Base-by-base conservation (phyloP, 1,140 invertebrate genomes). In the Lordiphosa collinella region DNA sequence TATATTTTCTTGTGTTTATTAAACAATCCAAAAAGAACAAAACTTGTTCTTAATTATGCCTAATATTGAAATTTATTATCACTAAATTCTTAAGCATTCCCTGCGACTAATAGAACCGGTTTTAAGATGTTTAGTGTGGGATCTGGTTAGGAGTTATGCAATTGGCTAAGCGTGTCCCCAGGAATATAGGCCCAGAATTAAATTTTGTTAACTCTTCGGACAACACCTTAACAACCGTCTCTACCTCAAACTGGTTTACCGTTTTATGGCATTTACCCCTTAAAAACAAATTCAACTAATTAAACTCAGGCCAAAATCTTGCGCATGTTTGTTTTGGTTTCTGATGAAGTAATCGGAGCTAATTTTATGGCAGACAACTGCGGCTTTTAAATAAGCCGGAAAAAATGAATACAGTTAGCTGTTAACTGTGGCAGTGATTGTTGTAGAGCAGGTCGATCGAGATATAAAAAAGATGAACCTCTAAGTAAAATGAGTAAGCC, bases 291-390 rank as follows among this genome's bases (percentile, higher is more conserved):
- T 71, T 46, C 46, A 65, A 56, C 52, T 35, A 80, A 79, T 80
- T 69, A 79, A 69, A 56, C 37, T 12, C 55, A 22, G 40, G 48
- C 54, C 22, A 38, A 49, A 31, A 50, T 40, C 22, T 63, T 51
- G 34, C 13, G 49, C 18, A 25, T 47, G 49, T 48, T 10, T 51
- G 46, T 51, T 35, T 41, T 51, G 31, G 49, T 62, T 38, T 44
- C 35, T 38, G 66, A 84, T 80, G 76, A 80, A 80, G 76, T 84
- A 80, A 80, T 80, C 78, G 37, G 44, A 78, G 37, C 43, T 56
- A 35, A 84, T 63, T 82, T 61, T 38, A 72, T 52, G 32, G 47
- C 43, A 67, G 36, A 12, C 35, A 46, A 52, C 49, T 54, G 18
- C 22, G 22, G 7, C 43, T 78, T 72, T 72, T 72, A 57, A 68